Base-by-base conservation (phyloP, 2,888 invertebrate genomes). In the Leistus spinibarbis region DNA sequence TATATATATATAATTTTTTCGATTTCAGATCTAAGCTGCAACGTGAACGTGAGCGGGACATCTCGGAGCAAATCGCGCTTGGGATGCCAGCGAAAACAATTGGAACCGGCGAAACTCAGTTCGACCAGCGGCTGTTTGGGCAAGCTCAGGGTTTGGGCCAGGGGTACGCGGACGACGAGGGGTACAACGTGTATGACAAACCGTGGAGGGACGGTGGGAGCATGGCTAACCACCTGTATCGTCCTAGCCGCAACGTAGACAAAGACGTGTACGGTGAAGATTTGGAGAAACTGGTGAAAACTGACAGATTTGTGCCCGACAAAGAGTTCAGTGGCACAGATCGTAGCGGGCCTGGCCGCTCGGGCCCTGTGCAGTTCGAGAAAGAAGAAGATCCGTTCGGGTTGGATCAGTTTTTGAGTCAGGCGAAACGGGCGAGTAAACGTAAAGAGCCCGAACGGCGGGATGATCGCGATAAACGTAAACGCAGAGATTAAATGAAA, bases 51-150 rank as follows among this genome's bases (percentile, higher is more conserved):
- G 99, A 99, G 80, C 91, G 99, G 2, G 99, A 99, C 82, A 97
- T 99, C 76, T 98, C 97, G 7, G 99, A 99, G 84, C 97, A 99
- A 87, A 99, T 99, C 79, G 99, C 99, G 0, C 89, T 99, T 13
- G 99, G 99, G 0, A 86, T 99, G 87, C 99, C 99, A 0, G 93
- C 97, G 0, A 93, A 95, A 82, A 90, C 90, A 3, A 85, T 88
- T 9, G 85, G 88, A 7, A 90, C 89, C 4, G 92, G 92, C 0
- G 98, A 97, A 81, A 91, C 92, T 0, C 92, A 95, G 83, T 99
- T 98, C 84, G 99, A 99, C 86, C 97, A 98, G 84, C 88, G 99
- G 40, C 87, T 99, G 13, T 99, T 99, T 85, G 99, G 99, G 81
- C 97, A 96, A 78, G 92, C 90, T 69, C 94, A 95, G 81, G 96